A percentile compares a stretch with the other conserved stretches of the same genome.
Evolutionary conservation across 2,113 vertebrate species (phyloP).

Genomic region (Prietella phreatophila): DNA sequence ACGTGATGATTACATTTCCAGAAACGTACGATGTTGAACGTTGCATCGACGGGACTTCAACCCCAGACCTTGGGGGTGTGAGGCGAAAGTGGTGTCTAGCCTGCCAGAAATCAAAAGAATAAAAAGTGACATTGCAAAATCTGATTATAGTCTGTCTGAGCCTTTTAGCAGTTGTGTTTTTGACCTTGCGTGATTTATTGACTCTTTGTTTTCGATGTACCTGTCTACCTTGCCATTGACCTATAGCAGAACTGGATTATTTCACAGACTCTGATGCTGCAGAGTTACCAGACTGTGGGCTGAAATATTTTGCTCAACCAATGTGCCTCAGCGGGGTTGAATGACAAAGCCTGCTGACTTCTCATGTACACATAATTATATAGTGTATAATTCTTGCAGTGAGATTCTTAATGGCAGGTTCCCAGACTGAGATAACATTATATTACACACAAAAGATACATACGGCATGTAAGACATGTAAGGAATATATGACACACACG

Average conservation of each 20-base stretch:
- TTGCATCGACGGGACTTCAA: too few species aligned
- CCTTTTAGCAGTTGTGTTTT: background rate
- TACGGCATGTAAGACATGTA: background rate
- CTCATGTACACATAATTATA: background rate
- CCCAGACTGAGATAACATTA: background rate
- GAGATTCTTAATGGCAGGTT: background rate
- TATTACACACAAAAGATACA: background rate
- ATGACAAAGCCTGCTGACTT: background rate
- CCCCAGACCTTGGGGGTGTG: too few species aligned
- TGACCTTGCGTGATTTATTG: background rate
- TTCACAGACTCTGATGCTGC: background rate
- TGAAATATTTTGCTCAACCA: background rate
- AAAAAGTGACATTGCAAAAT: background rate
- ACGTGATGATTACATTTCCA: too few species aligned
- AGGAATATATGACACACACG: background rate
- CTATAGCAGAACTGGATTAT: background rate
- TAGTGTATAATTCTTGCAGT: background rate
- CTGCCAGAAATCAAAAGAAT: background rate
- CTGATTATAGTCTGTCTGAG: background rate
- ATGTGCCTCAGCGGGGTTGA: background rate
- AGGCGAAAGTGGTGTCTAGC: too few species aligned
- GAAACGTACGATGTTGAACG: too few species aligned
- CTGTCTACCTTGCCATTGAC: background rate
- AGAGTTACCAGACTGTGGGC: background rate
- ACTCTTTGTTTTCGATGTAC: background rate